phyloP scores from a whole-genome alignment of 2,797 vertebrate genomes.

The Macropodus opercularis region DNA sequence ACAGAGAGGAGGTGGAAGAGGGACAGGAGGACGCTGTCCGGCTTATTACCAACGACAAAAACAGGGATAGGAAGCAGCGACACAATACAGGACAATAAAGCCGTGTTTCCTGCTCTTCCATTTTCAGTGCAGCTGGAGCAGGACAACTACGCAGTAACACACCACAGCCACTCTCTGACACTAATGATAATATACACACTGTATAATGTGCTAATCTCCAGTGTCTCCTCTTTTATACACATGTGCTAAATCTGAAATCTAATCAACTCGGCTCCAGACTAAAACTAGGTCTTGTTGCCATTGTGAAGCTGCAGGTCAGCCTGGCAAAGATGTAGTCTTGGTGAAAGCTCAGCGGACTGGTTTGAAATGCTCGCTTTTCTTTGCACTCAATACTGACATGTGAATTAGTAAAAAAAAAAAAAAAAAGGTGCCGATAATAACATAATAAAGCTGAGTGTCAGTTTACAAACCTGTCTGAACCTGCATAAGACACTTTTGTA shows the following conservation, averaged over 20 bases:
- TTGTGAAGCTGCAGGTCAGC: too few relatives aligned
- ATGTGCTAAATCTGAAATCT: neutral
- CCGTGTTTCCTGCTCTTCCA: slow-evolving; percentile 60
- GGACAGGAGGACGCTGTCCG: slow-evolving; percentile 50
- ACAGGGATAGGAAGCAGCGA: slow-evolving; percentile 62
- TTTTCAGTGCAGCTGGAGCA: slow-evolving; percentile 46
- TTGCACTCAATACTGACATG: too few relatives aligned
- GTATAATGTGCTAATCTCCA: neutral
- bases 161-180: slow-evolving; percentile 4
- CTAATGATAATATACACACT: neutral
- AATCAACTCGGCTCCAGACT: too few relatives aligned
- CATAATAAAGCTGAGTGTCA: too few relatives aligned
- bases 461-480: neutral
- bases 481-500: neutral
- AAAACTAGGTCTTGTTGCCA: too few relatives aligned
- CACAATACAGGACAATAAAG: slow-evolving; percentile 58
- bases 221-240: neutral
- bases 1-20: slow-evolving; percentile 34
- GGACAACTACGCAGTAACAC: slow-evolving; percentile 2
- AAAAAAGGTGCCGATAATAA: too few relatives aligned
- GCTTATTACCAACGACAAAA: slow-evolving; percentile 63
- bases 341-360: too few relatives aligned
- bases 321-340: too few relatives aligned
- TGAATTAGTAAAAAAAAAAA: too few relatives aligned
- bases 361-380: too few relatives aligned